Base-by-base conservation (phyloP, 2,797 vertebrate species). In the Gallinago nigripennis region DNA sequence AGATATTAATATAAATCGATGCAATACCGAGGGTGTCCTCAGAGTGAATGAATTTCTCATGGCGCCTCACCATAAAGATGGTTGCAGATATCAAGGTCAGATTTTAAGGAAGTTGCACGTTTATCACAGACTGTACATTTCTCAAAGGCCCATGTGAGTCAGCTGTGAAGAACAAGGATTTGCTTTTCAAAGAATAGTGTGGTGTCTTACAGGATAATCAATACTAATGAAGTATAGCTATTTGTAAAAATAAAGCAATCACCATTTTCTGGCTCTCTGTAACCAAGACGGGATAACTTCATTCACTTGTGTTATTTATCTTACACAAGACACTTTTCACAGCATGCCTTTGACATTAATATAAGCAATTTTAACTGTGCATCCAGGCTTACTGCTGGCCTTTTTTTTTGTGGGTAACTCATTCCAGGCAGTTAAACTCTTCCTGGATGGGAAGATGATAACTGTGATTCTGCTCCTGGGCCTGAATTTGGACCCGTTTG, bases 161-260 rank as follows among this genome's bases (percentile, higher is more conserved):
- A 89, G 46, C 43, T 76, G 39, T 41, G 61, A 90, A 68, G 25
- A 88, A 12, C 1, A 0, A 84, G 53, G 17, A 27, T n/a, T 15
- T 48, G 15, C 48, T 82, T 45, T 50, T 60, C 75, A 57, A n/a
- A 73, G 77, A 82, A 81, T 27, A 48, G 35, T 14, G 20, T 39
- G 28, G 54, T 39, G 35, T 84, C 70, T 92, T 66, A 28, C 45
- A 37, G 70, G 31, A 64, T 77, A 91, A 93, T 93, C 30, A 2
- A 92, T 86, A 76, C 64, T 82, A 94, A 86, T 90, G 73, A 39
- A 94, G 48, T 68, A 64, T 35, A 91, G 64, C 82, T 76, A 80
- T 91, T 86, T 90, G 86, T 96, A 88, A 94, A 94, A 94, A 86
- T 92, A 73, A 96, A 94, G 88, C 56, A 50, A 79, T 94, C 63